phyloP scores from a whole-genome alignment of 2,888 invertebrate species.

The Psylliodes chrysocephalus region DNA sequence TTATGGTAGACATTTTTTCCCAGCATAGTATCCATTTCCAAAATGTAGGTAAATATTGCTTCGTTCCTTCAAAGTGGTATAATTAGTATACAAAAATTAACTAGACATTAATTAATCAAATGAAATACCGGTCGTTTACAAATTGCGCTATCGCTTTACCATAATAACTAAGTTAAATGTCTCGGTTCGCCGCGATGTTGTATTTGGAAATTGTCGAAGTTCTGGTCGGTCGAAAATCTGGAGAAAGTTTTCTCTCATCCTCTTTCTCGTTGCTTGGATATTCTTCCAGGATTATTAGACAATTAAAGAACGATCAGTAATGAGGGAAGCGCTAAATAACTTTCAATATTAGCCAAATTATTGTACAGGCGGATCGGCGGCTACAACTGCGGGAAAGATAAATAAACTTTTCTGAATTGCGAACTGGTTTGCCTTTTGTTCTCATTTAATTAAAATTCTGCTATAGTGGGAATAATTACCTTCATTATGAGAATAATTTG shows the following conservation, averaged over 20 bases:
- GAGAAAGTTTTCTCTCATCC: not conserved
- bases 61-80: too few relatives aligned
- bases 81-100: too few relatives aligned
- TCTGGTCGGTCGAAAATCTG: not conserved
- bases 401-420: slow-evolving; percentile 10
- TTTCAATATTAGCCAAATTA: slow-evolving; percentile 7
- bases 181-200: not conserved
- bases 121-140: too few relatives aligned
- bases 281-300: slow-evolving; percentile 7
- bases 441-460: slow-evolving; percentile 10
- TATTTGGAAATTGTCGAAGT: not conserved
- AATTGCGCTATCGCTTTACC: too few relatives aligned
- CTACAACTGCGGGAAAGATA: not conserved
- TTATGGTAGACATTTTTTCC: too few relatives aligned
- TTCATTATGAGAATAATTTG: not conserved
- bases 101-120: too few relatives aligned
- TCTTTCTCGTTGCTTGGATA: not conserved
- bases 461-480: not conserved
- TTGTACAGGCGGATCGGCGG: not conserved
- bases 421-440: slow-evolving; percentile 8
- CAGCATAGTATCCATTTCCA: too few relatives aligned
- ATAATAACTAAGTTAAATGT: not conserved
- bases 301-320: slow-evolving; percentile 3
- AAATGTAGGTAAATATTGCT: too few relatives aligned
- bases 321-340: slow-evolving; percentile 5